A percentile compares a stretch with the other conserved stretches of the same genome.
phyloP scores from a whole-genome alignment of 2,888 invertebrate species.

The Phania funesta region DNA sequence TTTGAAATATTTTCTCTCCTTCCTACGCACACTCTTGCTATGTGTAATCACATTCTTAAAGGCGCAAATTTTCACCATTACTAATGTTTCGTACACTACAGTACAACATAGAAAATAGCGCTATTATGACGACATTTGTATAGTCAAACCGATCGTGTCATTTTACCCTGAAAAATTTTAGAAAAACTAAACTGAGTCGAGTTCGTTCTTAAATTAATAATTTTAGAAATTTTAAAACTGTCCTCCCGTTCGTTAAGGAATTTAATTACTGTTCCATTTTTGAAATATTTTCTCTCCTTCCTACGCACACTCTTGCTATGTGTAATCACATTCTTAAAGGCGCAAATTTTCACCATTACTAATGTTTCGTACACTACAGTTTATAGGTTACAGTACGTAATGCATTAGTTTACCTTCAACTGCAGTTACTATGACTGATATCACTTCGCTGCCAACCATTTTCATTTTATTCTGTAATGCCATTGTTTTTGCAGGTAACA shows the following conservation, averaged over 20 bases:
- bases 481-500: slow-evolving; percentile 1
- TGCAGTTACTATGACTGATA: not conserved
- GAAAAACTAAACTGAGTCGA: no score
- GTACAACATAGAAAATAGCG: no score
- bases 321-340: not conserved
- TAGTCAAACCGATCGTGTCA: no score
- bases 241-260: not conserved
- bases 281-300: not conserved
- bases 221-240: no score
- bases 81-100: slow-evolving; percentile 16
- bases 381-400: slow-evolving; percentile 14
- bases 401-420: not conserved
- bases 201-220: no score
- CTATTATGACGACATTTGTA: no score
- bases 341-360: not conserved
- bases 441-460: not conserved
- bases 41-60: not conserved
- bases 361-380: slow-evolving; percentile 15
- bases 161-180: no score
- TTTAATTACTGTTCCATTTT: slow-evolving; percentile 16
- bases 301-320: not conserved
- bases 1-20: not conserved
- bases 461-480: slow-evolving; percentile 2
- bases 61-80: not conserved
- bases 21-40: not conserved